Conservation (phyloP, 2,888 invertebrate species). For the Melinopterus prodromus region DNA sequence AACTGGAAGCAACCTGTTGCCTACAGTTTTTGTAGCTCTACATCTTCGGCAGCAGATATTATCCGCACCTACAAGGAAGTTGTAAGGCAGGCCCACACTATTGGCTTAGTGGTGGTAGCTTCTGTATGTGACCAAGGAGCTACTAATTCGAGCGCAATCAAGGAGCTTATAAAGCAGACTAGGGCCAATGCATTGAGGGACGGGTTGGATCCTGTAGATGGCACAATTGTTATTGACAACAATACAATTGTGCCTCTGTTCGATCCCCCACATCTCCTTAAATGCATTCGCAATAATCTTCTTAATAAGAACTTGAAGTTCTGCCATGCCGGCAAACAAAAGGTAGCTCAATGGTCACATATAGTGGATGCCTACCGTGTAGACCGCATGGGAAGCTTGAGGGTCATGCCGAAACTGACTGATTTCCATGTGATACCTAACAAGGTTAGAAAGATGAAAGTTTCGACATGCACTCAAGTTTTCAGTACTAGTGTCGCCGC, state of each 20-base stretch:
- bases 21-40: constrained; percentile 33
- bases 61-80: constrained; percentile 37
- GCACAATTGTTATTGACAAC: constrained; percentile 10
- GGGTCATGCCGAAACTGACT: too few species aligned
- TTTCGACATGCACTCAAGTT: constrained; percentile 38
- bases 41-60: constrained; percentile 31
- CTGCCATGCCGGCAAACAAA: too few species aligned
- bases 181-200: constrained; percentile 16
- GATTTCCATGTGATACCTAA: too few species aligned
- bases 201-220: background rate
- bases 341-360: too few species aligned
- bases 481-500: constrained; percentile 41
- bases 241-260: constrained; percentile 26
- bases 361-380: too few species aligned
- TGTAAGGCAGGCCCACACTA: constrained; percentile 37
- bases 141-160: constrained; percentile 22
- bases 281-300: too few species aligned
- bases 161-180: constrained; percentile 34
- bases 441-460: too few species aligned
- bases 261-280: constrained; percentile 37
- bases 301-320: too few species aligned
- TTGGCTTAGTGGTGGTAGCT: constrained; percentile 24
- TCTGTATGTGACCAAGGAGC: constrained; percentile 26
- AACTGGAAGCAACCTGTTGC: constrained; percentile 40
- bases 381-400: too few species aligned